Evolutionary conservation across 2,797 vertebrate species (phyloP), one percentile per base, ranked within the genome.

Genomic region (Etheostoma nigrum): DNA sequence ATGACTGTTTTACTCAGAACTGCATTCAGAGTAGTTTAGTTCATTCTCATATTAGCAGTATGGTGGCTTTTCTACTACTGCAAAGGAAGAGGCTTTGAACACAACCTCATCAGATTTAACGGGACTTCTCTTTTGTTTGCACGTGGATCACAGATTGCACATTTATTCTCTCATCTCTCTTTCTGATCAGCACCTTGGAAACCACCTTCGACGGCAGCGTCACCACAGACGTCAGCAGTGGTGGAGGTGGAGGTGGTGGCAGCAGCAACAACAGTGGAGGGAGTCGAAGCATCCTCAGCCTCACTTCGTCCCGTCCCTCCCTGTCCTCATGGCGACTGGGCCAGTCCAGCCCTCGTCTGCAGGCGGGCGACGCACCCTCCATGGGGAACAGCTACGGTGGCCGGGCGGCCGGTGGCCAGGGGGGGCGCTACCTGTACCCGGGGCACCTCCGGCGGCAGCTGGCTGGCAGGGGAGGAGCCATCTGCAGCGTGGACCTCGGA

Each of bases 301-400:
- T 97, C 77, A 96, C 70, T 5, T 97, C 98, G 23, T 95, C 96
- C 86, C 96, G 97, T 69, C 97, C 98, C 0, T 97, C 97, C 0
- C 96, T 97, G 1, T 94, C 98, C 1, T 98, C 97, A 12, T 98
- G 98, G 97, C 96, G 97, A 84, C 95, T 98, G 0, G 97, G 97
- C 42, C 97, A 98, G 90, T 96, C 97, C 12, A 98, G 97, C 86
- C 98, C 98, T 0, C 95, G 98, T 15, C 94, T 99, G 89, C 98
- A 99, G 92, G 98, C 97, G 0, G 97, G 98, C 0, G 97, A 98
- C 0, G 97, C 97, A 0, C 98, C 97, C 0, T 97, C 97, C 0
- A 86, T 96, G 40, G 97, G 96, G 0, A 92, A 95, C 0, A 88
- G 94, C 14, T 99, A 97, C 33, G 93, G 95, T 0, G 69, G 88